These are phyloP conservation scores for Sorex fumeus DNA, from an alignment of 2,113 vertebrate genomes.

Conservation along the genomic window DNA sequence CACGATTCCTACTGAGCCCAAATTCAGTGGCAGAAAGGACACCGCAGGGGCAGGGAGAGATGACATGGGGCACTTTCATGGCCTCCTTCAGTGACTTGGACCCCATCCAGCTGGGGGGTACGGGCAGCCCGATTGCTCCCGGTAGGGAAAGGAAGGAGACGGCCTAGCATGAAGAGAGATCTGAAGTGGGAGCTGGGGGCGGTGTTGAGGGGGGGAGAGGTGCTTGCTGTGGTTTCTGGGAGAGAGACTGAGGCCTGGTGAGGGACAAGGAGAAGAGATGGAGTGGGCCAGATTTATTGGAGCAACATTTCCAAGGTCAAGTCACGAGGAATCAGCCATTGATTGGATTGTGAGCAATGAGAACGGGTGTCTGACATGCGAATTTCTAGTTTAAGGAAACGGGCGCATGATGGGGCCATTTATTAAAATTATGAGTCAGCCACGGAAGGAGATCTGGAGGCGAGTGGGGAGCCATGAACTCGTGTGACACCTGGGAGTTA, in stretches of 20 bases:
- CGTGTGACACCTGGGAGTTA: background rate
- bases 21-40: background rate
- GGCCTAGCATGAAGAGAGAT: background rate
- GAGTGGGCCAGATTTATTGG: background rate
- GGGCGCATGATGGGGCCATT: background rate
- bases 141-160: background rate
- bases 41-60: background rate
- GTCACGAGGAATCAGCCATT: background rate
- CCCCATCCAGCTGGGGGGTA: background rate
- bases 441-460: background rate
- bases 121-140: background rate
- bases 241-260: background rate
- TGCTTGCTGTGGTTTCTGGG: background rate
- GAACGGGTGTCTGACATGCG: background rate
- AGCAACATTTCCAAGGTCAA: conserved; percentile 47
- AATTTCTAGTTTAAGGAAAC: conserved; percentile 40
- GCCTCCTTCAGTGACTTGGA: background rate
- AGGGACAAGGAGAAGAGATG: background rate
- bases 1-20: background rate
- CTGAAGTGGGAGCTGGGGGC: background rate
- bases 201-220: background rate
- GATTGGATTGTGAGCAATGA: background rate
- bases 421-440: conserved; percentile 17
- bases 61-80: background rate
- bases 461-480: background rate